Conservation (phyloP, 2,888 invertebrate species). For the Harpalus rubripes region DNA sequence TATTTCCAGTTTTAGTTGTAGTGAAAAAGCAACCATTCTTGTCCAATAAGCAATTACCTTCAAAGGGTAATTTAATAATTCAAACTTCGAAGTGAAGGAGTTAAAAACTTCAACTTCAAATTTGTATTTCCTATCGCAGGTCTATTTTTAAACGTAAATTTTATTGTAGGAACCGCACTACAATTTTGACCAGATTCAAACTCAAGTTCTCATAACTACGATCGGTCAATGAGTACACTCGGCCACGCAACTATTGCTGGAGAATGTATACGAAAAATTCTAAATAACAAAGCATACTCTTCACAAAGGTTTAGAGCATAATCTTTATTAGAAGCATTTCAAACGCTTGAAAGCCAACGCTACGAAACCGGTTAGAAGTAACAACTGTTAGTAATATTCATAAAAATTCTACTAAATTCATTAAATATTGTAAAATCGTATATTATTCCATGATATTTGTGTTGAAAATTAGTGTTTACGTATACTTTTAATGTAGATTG, state of each 20-base stretch:
- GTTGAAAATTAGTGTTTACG: neutral
- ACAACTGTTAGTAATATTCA: constrained; percentile 2
- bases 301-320: neutral
- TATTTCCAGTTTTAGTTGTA: too few relatives aligned
- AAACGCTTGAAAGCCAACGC: neutral
- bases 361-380: neutral
- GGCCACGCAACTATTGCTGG: neutral
- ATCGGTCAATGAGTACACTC: neutral
- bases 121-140: too few relatives aligned
- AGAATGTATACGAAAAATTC: neutral
- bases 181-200: neutral
- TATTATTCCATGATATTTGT: neutral
- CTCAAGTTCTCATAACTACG: neutral
- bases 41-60: too few relatives aligned
- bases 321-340: neutral
- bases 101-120: too few relatives aligned
- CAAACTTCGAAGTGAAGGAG: too few relatives aligned
- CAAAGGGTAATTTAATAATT: too few relatives aligned
- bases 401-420: neutral
- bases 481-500: neutral
- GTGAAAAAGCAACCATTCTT: too few relatives aligned
- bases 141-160: too few relatives aligned
- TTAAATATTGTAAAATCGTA: neutral
- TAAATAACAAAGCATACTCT: neutral
- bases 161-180: too few relatives aligned